phyloP scores from a whole-genome alignment of 2,113 vertebrate genomes.

The Entosphenus tridentatus region DNA sequence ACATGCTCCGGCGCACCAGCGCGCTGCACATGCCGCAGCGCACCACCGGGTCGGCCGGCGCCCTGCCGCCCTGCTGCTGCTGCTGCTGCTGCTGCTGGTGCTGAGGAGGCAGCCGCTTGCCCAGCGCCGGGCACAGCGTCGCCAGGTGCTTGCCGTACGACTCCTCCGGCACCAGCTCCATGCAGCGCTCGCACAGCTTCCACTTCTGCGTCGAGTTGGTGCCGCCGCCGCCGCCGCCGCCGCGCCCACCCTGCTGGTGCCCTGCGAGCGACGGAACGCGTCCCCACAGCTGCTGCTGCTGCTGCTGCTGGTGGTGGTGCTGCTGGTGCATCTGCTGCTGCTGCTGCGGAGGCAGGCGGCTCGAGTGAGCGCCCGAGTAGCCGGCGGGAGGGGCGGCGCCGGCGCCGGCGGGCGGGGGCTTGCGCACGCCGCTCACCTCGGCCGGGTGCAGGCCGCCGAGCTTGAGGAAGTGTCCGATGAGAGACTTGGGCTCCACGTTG shows the following conservation, averaged over 20 bases:
- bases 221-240: no score
- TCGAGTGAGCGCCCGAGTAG: no score
- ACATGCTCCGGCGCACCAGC: not conserved
- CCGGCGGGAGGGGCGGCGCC: no score
- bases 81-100: not conserved
- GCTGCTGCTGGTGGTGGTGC: no score
- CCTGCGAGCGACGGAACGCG: no score
- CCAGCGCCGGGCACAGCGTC: not conserved
- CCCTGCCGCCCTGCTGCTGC: not conserved
- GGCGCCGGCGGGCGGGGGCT: not conserved
- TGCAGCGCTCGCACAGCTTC: constrained; percentile 1
- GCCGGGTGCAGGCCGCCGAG: not conserved
- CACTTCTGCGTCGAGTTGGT: not conserved
- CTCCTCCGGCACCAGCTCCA: constrained; percentile 2
- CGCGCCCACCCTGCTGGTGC: no score
- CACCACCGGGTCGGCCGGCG: not conserved
- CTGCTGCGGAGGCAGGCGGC: no score
- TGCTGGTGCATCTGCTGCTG: no score
- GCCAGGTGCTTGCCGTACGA: not conserved
- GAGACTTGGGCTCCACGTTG: not conserved
- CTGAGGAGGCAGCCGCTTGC: not conserved
- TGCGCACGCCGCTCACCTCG: not conserved
- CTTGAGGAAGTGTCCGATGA: not conserved
- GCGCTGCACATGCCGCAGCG: not conserved
- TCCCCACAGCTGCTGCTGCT: no score